These are phyloP conservation scores for Corvus hawaiiensis DNA, from an alignment of 2,113 vertebrate species.

Conservation along the genomic window DNA sequence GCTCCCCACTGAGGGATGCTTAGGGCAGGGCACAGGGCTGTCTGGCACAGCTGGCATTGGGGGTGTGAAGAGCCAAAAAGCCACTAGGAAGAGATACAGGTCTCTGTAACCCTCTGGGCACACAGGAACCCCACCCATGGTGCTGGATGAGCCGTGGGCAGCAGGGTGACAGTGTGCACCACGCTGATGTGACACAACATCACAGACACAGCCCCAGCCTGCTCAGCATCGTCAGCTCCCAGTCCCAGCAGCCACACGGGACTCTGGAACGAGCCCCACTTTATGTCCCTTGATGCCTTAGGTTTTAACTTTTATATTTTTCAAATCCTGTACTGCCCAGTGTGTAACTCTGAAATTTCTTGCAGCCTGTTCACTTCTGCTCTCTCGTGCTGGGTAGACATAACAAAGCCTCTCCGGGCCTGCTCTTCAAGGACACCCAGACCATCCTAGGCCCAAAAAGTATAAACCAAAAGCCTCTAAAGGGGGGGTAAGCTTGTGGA, in stretches of 20 bases:
- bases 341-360: no score
- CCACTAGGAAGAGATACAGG: neutral
- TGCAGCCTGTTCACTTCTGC: no score
- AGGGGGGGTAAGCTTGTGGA: no score
- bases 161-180: neutral
- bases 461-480: no score
- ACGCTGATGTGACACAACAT: fast-evolving
- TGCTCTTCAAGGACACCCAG: no score
- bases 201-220: neutral
- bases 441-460: no score
- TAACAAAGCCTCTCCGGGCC: no score
- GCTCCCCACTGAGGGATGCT: neutral
- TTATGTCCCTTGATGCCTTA: no score
- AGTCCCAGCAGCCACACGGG: neutral
- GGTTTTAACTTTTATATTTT: no score
- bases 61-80: neutral
- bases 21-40: neutral
- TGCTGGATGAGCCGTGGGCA: neutral
- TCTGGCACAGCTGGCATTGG: neutral
- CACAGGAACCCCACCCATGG: neutral
- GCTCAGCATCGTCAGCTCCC: neutral
- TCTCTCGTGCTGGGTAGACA: no score
- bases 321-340: no score
- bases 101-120: neutral
- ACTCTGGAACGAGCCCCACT: neutral